Conservation (phyloP, 2,888 invertebrate species). For the Parascotia fuliginaria region DNA sequence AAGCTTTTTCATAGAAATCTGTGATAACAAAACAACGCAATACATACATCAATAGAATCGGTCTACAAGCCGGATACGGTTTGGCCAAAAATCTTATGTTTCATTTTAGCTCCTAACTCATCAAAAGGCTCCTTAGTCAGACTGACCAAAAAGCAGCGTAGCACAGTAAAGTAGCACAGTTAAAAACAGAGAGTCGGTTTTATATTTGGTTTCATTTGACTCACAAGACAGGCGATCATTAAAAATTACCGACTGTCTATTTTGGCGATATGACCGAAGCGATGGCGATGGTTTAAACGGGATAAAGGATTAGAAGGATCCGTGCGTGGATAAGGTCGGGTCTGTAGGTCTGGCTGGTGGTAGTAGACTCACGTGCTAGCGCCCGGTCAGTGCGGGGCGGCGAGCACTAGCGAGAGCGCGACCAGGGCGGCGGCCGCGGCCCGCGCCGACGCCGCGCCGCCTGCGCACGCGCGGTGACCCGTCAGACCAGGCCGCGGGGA, state of each 20-base stretch:
- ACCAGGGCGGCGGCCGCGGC: conserved; percentile 69
- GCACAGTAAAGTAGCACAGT: conserved; percentile 7
- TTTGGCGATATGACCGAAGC: conserved; percentile 21
- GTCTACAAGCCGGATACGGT: conserved; percentile 11
- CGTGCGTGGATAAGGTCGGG: conserved; percentile 15
- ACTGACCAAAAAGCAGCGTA: conserved; percentile 8
- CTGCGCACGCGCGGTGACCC: conserved; percentile 66
- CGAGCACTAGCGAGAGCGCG: conserved; percentile 73
- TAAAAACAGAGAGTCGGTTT: conserved; percentile 21
- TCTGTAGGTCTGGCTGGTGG: conserved; percentile 23
- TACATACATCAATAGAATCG: conserved; percentile 11
- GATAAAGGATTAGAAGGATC: conserved; percentile 34
- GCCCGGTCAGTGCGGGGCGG: conserved; percentile 81
- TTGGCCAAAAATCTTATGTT: conserved; percentile 1
- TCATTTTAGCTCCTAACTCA: conserved; percentile 5
- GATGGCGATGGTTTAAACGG: conserved; percentile 32
- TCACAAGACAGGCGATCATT: background rate
- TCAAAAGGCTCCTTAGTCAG: too few relatives aligned
- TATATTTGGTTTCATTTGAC: background rate
- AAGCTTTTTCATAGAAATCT: background rate
- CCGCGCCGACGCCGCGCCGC: conserved; percentile 74
- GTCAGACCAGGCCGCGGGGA: conserved; percentile 31
- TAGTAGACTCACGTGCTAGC: conserved; percentile 76
- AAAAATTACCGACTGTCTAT: conserved; percentile 16
- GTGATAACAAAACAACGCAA: conserved; percentile 10